A percentile compares a stretch with the other conserved stretches of the same genome.
These are phyloP conservation scores for Chalcis sispes DNA, from an alignment of 2,888 invertebrate genomes.

Conservation along the genomic window DNA sequence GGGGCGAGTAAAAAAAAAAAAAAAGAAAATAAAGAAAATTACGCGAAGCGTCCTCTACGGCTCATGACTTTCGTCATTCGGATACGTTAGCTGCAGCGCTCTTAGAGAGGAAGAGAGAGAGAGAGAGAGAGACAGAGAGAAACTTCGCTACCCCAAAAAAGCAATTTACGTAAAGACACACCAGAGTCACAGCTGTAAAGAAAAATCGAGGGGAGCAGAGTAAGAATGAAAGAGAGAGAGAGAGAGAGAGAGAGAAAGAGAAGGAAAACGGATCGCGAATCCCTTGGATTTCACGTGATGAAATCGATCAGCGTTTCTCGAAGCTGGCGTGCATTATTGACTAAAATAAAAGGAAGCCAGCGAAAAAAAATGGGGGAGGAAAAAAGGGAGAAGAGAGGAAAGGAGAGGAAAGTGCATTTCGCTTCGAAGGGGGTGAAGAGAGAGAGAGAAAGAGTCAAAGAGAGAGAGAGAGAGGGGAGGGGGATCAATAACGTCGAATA, in stretches of 20 bases:
- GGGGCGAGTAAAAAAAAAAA: slow-evolving; percentile 47
- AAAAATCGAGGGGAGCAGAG: neutral
- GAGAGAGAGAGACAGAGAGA: slow-evolving; percentile 15
- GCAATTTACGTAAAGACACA: slow-evolving; percentile 42
- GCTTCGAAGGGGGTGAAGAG: slow-evolving; percentile 60
- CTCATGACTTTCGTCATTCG: slow-evolving; percentile 22
- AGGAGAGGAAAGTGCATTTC: slow-evolving; percentile 66
- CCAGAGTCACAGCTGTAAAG: slow-evolving; percentile 49
- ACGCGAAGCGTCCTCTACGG: slow-evolving; percentile 10
- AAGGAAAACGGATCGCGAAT: slow-evolving; percentile 15
- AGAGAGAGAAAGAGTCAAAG: too few relatives aligned
- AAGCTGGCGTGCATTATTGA: slow-evolving; percentile 68
- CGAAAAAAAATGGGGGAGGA: slow-evolving; percentile 43
- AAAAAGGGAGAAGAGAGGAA: neutral
- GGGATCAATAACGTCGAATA: slow-evolving; percentile 73
- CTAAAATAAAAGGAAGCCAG: slow-evolving; percentile 68
- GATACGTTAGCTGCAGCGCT: neutral
- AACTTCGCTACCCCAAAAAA: slow-evolving; percentile 18
- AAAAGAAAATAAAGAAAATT: slow-evolving; percentile 21
- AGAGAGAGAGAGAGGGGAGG: slow-evolving; percentile 64
- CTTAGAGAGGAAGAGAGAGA: slow-evolving; percentile 10
- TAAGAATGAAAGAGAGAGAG: too few relatives aligned
- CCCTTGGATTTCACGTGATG: slow-evolving; percentile 21
- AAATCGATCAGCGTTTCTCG: slow-evolving; percentile 67
- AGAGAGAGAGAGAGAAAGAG: slow-evolving; percentile 22